Percentiles rank a stretch among this genome's conserved stretches.
Evolutionary conservation across 2,113 vertebrate species (phyloP).

Genomic region (Chamaea fasciata): DNA sequence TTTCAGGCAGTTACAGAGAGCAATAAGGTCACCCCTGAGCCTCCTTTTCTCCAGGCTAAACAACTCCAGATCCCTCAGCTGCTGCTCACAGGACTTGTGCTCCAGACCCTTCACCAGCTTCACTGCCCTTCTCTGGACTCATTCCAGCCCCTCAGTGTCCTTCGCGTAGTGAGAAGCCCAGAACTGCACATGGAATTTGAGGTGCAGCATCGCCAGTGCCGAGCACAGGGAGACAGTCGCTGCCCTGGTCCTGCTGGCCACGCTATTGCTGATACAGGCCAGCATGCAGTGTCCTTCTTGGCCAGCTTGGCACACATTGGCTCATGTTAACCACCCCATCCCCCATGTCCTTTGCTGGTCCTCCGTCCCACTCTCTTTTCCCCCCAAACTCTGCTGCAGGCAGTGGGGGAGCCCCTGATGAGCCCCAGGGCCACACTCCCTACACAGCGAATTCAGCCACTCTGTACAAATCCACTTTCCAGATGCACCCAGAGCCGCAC

Average conservation of each 20-base stretch:
- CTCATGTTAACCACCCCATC: background rate
- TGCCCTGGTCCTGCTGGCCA: background rate
- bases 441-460: accelerated
- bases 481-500: accelerated
- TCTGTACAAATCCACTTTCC: accelerated
- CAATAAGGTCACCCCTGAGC: too few relatives aligned
- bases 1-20: accelerated
- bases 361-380: background rate
- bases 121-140: background rate
- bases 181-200: background rate
- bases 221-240: too few relatives aligned
- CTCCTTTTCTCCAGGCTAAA: background rate
- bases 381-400: accelerated
- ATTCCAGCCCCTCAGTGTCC: too few relatives aligned
- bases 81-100: background rate
- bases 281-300: background rate
- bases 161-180: background rate
- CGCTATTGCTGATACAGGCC: background rate
- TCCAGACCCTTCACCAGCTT: background rate
- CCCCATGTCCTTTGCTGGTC: accelerated
- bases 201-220: too few relatives aligned
- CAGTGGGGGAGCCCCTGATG: background rate
- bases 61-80: background rate
- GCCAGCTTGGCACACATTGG: background rate
- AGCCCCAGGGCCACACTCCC: background rate